Evolutionary conservation across 1,140 invertebrate species (phyloP).

Genomic region (Cydia pomonella): DNA sequence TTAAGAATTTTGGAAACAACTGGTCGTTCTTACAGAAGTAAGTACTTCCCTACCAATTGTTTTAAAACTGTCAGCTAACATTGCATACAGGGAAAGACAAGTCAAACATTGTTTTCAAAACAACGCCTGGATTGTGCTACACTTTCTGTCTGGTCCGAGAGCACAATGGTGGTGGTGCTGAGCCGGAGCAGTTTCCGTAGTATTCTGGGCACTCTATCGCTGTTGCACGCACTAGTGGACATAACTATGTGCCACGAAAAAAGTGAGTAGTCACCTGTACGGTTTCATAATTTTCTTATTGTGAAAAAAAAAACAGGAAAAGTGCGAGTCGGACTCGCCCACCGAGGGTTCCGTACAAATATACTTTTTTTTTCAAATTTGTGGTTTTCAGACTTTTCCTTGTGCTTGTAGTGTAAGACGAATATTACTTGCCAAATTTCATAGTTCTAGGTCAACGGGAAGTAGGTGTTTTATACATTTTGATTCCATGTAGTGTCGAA

Average conservation of each 20-base stretch:
- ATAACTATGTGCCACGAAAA: constrained; percentile 55
- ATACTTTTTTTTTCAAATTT: too few species aligned
- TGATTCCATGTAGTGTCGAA: too few species aligned
- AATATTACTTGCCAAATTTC: too few species aligned
- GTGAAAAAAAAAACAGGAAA: too few species aligned
- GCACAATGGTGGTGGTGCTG: background rate
- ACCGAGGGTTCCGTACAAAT: too few species aligned
- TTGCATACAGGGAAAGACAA: constrained; percentile 41
- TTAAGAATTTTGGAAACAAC: constrained; percentile 37
- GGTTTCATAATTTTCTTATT: background rate
- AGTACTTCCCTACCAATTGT: background rate
- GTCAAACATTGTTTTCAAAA: constrained; percentile 43
- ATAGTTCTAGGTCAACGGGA: too few species aligned
- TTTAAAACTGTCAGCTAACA: background rate
- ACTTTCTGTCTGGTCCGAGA: constrained; percentile 5
- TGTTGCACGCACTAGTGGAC: background rate
- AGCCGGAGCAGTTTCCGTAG: background rate
- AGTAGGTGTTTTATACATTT: too few species aligned
- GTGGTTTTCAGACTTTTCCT: too few species aligned
- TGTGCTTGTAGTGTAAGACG: too few species aligned
- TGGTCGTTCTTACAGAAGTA: constrained; percentile 24
- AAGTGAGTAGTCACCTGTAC: constrained; percentile 50
- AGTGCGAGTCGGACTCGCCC: too few species aligned
- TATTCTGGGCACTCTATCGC: background rate
- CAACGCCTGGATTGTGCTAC: constrained; percentile 38